Evolutionary conservation across 2,113 vertebrate genomes (phyloP).

Genomic region (Etheostoma cragini): DNA sequence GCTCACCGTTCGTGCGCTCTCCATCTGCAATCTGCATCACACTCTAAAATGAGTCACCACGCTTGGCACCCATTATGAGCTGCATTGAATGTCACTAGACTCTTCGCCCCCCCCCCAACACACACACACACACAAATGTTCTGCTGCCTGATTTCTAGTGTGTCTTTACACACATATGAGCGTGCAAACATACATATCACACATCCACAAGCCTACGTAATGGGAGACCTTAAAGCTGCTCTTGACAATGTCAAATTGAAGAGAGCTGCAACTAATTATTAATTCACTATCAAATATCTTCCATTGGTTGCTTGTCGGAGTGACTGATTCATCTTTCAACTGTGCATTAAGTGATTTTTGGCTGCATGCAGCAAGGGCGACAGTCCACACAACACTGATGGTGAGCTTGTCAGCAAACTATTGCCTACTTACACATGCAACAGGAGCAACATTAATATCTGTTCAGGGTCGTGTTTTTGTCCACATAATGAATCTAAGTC

Average conservation of each 20-base stretch:
- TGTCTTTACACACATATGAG: not conserved
- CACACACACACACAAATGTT: conserved; percentile 18
- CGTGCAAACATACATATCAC: not conserved
- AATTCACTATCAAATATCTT: not conserved
- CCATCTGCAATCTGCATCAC: conserved; percentile 42
- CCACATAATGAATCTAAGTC: not conserved
- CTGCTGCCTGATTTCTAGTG: not conserved
- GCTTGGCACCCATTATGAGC: conserved; percentile 35
- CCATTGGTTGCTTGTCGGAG: not conserved
- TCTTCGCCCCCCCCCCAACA: not conserved
- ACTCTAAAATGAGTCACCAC: conserved; percentile 58
- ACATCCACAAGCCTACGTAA: not conserved
- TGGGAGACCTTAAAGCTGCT: not conserved
- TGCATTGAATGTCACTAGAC: conserved; percentile 37
- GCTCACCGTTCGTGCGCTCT: conserved; percentile 13
- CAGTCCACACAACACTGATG: too few species aligned
- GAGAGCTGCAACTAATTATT: not conserved
- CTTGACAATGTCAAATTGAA: not conserved
- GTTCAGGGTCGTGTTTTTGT: not conserved
- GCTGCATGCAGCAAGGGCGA: not conserved
- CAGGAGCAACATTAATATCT: not conserved
- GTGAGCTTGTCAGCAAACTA: not conserved
- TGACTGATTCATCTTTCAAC: not conserved
- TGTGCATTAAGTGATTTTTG: not conserved
- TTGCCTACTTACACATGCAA: not conserved